Evolutionary conservation across 2,113 vertebrate genomes (phyloP), one percentile per base, ranked within the genome.

Genomic region (Gasterosteus nipponicus): DNA sequence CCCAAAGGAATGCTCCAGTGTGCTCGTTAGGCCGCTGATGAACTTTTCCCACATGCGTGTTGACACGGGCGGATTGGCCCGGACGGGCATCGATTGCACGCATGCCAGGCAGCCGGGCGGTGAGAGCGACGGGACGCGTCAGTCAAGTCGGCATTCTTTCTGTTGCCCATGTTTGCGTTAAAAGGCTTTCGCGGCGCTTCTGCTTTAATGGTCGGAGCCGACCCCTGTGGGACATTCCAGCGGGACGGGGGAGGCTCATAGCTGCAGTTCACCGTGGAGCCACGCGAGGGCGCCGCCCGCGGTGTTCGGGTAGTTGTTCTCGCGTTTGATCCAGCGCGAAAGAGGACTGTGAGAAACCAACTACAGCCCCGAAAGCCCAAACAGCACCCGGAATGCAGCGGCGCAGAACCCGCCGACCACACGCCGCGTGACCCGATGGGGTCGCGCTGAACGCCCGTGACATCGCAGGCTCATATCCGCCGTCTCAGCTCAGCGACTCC

Each of bases 1-100:
- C n/a, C 26, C 19, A 7, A 7, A 16, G 8, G 57, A 62, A 7
- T 4, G 33, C 33, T 41, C 29, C 11, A 2, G 2, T 46, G 68
- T 75, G 65, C 49, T 75, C 44, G 7, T 18, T 7, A 38, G 26
- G 72, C 78, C 67, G 81, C 19, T 80, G 87, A 85, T 81, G 49
- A 86, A 85, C 76, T 86, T 89, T 91, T 91, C 89, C 86, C 85
- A 26, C 22, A 89, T 81, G 86, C 51, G 18, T 89, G 90, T 87
- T 92, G 87, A 89, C 72, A 83, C 67, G 74, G 22, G 82, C 54
- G 54, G 10, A 83, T 81, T 26, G 22, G 22, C 83, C 87, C 86
- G 86, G 84, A 78, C 15, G 74, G 85, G 84, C 89, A 92, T 81
- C 35, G 51, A 78, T 14, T 77, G 69, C 89, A 89, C 70, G 87